These are phyloP conservation scores for Monopis laevigella DNA, from an alignment of 2,888 invertebrate genomes.

Conservation along the genomic window DNA sequence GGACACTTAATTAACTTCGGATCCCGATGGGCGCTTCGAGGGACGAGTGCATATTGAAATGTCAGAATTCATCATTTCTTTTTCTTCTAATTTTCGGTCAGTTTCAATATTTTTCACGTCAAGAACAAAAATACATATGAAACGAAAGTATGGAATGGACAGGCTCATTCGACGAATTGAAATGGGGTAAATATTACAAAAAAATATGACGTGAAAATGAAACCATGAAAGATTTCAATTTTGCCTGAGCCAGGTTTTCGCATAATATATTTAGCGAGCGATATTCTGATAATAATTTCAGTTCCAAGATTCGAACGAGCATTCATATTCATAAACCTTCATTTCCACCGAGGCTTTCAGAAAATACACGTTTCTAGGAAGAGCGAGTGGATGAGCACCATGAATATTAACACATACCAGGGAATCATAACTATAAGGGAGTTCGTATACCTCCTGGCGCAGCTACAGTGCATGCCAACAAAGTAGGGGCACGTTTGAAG, in stretches of 20 bases:
- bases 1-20: conserved; percentile 35
- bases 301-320: conserved; percentile 22
- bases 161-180: conserved; percentile 32
- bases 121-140: no score
- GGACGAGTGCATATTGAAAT: conserved; percentile 60
- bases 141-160: conserved; percentile 44
- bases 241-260: no score
- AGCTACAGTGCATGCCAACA: conserved; percentile 46
- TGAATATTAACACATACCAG: conserved; percentile 64
- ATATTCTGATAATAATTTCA: not conserved
- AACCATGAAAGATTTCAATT: no score
- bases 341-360: conserved; percentile 42
- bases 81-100: conserved; percentile 58
- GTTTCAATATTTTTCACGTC: conserved; percentile 56
- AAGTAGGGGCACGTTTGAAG: conserved; percentile 62
- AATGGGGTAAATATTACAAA: conserved; percentile 34
- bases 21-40: not conserved
- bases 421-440: conserved; percentile 60
- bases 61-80: conserved; percentile 60
- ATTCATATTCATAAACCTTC: conserved; percentile 59
- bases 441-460: conserved; percentile 30
- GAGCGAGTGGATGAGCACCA: conserved; percentile 53
- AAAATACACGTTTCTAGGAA: conserved; percentile 55
- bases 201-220: conserved; percentile 32
- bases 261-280: not conserved